Evolutionary conservation across 1,140 invertebrate species (phyloP), one percentile per base, ranked within the genome.

Genomic region (Cyrtorhinus lividipennis): DNA sequence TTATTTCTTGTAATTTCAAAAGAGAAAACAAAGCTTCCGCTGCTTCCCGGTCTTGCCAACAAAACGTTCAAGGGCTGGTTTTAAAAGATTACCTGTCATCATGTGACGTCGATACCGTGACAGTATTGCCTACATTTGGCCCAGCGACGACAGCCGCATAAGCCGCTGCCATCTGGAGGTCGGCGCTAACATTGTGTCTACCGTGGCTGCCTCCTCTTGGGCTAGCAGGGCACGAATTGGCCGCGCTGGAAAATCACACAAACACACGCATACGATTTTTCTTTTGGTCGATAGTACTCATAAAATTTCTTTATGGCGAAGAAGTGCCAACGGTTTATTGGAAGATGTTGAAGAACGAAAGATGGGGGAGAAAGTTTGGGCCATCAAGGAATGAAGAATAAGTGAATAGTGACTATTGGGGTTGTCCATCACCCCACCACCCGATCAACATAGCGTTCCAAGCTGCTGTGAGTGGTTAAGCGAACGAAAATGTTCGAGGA

Each of bases 221-320:
- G 79, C 93, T 97, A 66, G 93, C 91, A 58, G 95, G 94, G 79
- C 94, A 97, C 66, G 93, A 97, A 77, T 97, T 97, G 27, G 90
- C 85, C 67, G 90, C 88, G 73, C 88, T 91, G 73, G 8, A 71
- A 70, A 63, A 56, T 23, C 57, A 59, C 2, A 25, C 20, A 44
- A n/a, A n/a, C n/a, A 38, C 22, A 18, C 24, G 64, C 25, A 61
- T 63, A 26, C 30, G 22, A 59, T 25, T 58, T 45, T 24, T 12
- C 24, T 45, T 57, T 12, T 44, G 10, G n/a, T 12, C n/a, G 10
- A 12, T 44, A 44, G n/a, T 12, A 44, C 48, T 56, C 10, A 56
- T 12, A 8, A 56, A 20, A 44, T n/a, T 44, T 12, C 10, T n/a
- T 10, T n/a, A 12, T 12, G n/a, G 38, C n/a, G n/a, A 44, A 8